Evolutionary conservation across 2,113 vertebrate species (phyloP), one percentile per base, ranked within the genome.

Genomic region (Platycercus adscitus): DNA sequence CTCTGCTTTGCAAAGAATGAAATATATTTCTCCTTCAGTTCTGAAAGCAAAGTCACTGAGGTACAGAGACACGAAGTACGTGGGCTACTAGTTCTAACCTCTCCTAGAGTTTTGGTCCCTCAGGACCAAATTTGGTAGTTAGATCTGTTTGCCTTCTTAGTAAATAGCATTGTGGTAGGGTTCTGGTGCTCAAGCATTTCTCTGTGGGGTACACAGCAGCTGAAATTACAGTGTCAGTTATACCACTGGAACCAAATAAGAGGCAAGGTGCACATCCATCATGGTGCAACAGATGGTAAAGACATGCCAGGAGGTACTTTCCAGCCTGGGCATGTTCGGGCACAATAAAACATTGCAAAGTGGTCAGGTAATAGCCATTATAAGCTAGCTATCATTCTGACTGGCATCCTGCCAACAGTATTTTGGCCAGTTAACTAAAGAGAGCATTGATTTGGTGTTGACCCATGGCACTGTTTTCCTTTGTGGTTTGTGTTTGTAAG

Each of bases 291-390:
- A 91, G 68, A 44, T 3, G 44, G 73, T 69, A 89, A 65, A 56
- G 81, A n/a, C 61, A 25, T 28, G 52, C 50, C 84, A 72, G 37
- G 24, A 81, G 83, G 65, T 60, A 39, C 56, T 81, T 92, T 84
- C 93, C 49, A 95, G 96, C 93, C 81, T 89, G 65, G 81, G 26
- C 96, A 85, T 72, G 94, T 64, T 82, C 56, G 95, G 69, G 47
- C 73, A 89, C 86, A 96, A 76, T 65, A 69, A 65, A 71, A 78
- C n/a, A 47, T 19, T 23, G 47, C 9, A 26, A 25, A 86, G 24
- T 49, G 31, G 52, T 72, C 86, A 58, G 41, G 91, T 46, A 89
- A 56, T 39, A 84, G 17, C 65, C 28, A 25, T 76, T 81, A 25
- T 9, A 49, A 85, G 21, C 44, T 58, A 89, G 24, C 47, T 50